Evolutionary conservation across 2,888 invertebrate species (phyloP).

Genomic region (Linnaemya tessellans): DNA sequence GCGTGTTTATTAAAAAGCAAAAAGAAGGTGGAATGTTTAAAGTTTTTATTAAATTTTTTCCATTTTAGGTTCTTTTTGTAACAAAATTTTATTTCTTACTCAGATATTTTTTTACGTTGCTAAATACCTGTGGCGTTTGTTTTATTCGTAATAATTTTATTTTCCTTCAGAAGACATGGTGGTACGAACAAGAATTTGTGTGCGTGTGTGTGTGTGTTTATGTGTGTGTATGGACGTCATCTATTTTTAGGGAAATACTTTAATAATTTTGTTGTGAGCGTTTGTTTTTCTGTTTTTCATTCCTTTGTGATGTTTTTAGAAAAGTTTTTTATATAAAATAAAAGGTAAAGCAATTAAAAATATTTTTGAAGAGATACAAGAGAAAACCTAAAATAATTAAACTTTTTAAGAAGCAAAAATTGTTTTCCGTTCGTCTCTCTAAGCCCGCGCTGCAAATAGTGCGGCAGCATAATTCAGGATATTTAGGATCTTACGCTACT

Average conservation of each 20-base stretch:
- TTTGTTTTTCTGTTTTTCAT: background rate
- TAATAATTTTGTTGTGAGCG: constrained; percentile 47
- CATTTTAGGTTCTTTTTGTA: constrained; percentile 2
- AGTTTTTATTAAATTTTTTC: constrained; percentile 36
- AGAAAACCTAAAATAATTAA: constrained; percentile 4
- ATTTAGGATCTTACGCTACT: too few relatives aligned
- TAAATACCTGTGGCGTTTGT: constrained; percentile 58
- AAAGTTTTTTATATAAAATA: background rate
- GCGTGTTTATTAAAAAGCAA: background rate
- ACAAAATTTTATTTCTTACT: constrained; percentile 25
- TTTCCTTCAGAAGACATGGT: background rate
- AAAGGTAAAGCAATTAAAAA: constrained; percentile 53
- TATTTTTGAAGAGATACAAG: constrained; percentile 7
- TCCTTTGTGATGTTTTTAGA: background rate
- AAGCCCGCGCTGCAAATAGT: background rate
- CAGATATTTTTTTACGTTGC: constrained; percentile 22
- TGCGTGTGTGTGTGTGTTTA: background rate
- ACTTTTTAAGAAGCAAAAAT: background rate
- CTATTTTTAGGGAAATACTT: constrained; percentile 33
- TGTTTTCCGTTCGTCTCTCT: background rate
- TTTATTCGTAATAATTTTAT: constrained; percentile 13
- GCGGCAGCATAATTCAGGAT: background rate
- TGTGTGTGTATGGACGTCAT: constrained; percentile 27
- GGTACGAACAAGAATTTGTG: background rate
- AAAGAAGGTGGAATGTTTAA: constrained; percentile 29